Conservation (phyloP, 2,797 vertebrate genomes). For the Anniella stebbinsi region DNA sequence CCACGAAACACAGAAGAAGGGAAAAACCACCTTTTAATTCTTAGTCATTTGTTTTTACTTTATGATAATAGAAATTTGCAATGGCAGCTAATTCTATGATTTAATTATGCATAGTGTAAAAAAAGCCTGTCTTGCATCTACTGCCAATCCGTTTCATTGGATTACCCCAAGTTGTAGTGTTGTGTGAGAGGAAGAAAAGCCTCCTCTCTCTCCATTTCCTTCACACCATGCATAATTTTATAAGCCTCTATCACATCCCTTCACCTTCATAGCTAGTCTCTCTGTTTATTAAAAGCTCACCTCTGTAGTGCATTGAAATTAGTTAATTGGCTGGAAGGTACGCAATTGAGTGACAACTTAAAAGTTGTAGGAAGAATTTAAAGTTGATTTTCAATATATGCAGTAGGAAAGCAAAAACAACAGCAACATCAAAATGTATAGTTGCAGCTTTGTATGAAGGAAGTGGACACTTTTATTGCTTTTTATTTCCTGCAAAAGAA, state of each 20-base stretch:
- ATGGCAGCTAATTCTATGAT: neutral
- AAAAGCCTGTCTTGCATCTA: neutral
- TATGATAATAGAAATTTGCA: too few relatives aligned
- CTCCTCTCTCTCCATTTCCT: neutral
- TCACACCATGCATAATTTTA: neutral
- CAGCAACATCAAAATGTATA: neutral
- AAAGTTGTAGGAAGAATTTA: neutral
- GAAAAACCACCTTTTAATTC: neutral
- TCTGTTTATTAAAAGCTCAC: too few relatives aligned
- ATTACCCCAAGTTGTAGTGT: neutral
- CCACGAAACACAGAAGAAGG: neutral
- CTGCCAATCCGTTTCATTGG: neutral
- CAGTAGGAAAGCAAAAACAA: neutral
- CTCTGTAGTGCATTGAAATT: neutral
- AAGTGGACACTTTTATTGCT: neutral
- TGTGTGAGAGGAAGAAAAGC: neutral
- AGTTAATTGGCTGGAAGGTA: neutral
- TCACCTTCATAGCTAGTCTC: neutral
- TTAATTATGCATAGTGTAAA: neutral
- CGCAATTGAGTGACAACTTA: neutral
- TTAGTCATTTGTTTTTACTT: neutral
- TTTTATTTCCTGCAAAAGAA: neutral
- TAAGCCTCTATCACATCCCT: neutral
- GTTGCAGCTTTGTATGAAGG: neutral
- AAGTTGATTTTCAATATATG: neutral